Conservation (phyloP, 1,140 invertebrate genomes). For the Carcinoscorpius rotundicauda region DNA sequence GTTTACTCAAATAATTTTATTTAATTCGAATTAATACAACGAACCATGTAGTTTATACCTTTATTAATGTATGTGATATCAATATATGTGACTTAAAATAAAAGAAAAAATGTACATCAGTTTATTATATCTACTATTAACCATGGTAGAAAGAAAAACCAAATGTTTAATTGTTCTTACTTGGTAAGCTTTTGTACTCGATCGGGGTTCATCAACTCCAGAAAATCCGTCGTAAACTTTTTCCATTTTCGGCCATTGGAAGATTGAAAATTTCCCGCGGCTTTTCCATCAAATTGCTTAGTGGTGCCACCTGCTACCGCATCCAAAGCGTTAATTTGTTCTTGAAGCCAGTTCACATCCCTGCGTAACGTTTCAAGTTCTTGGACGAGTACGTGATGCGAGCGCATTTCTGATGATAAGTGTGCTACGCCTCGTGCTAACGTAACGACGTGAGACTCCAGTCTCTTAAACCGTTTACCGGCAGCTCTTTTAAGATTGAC, state of each 20-base stretch:
- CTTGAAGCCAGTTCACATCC: constrained; percentile 64
- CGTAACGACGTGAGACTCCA: constrained; percentile 85
- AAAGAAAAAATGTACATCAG: too few relatives aligned
- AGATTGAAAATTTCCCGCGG: too few relatives aligned
- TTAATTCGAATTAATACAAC: too few relatives aligned
- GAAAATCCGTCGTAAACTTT: constrained; percentile 32
- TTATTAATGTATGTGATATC: too few relatives aligned
- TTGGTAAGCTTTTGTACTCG: constrained; percentile 37
- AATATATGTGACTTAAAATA: too few relatives aligned
- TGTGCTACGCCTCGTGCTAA: constrained; percentile 83
- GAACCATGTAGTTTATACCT: too few relatives aligned
- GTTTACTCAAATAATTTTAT: too few relatives aligned
- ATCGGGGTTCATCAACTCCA: constrained; percentile 54
- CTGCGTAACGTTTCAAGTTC: constrained; percentile 77
- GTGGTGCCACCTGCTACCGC: neutral
- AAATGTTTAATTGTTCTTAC: constrained; percentile 25
- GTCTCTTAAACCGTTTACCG: constrained; percentile 72
- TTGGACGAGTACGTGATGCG: constrained; percentile 75
- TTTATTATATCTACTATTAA: too few relatives aligned
- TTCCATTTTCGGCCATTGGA: constrained; percentile 25
- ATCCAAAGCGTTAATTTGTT: constrained; percentile 27
- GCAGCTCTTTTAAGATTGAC: constrained; percentile 31
- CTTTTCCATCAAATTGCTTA: neutral
- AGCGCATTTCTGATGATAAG: constrained; percentile 79
- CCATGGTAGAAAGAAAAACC: too few relatives aligned